Evolutionary conservation across 92 coral and sea anemone species (phyloP), one percentile per base, ranked within the genome.

Genomic region (Epizoanthus fatuus): DNA sequence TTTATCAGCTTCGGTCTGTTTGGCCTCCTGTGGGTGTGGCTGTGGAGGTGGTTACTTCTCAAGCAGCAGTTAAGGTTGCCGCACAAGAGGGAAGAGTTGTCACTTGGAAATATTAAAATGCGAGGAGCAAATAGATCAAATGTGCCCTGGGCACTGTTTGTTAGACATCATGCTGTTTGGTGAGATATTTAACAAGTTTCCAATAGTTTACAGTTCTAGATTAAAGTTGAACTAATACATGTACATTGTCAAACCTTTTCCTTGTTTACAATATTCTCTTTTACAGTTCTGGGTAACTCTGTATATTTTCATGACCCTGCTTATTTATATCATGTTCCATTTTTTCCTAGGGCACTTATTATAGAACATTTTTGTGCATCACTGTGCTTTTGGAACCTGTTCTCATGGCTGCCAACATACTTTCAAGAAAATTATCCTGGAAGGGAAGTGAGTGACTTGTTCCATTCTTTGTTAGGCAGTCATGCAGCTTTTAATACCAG

Each of bases 351-450:
- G 99, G 99, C 97, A 13, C 84, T 97, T 49, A 89, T 95, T 5
- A 53, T 97, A 52, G 65, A 92, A 12, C 98, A 96, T 62, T 97
- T 97, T 25, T 93, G 98, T 63, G 89, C 89, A 7, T 93, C 97
- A 25, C 82, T 91, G 55, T 98, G 98, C 59, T 97, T 97, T 87
- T 94, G 98, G 93, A 97, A 88, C 87, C 84, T 97, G 49, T 97
- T 97, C 81, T 95, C 99, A 4, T 97, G 99, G 99, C 90, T 97
- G 62, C 99, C 99, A 12, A 91, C 95, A 67, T 97, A 91, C 65
- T 97, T 97, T 90, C 98, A 97, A 81, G 99, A 97, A 56, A 93
- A 81, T 79, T 95, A 72, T 84, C 99, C 98, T n/a, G 95, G 93
- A 17, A 93, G 95, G 38, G 88, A 95, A 91, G 99, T 95, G 81